These are phyloP conservation scores for Nycticorax nycticorax DNA, from an alignment of 2,113 vertebrate species.

Conservation along the genomic window DNA sequence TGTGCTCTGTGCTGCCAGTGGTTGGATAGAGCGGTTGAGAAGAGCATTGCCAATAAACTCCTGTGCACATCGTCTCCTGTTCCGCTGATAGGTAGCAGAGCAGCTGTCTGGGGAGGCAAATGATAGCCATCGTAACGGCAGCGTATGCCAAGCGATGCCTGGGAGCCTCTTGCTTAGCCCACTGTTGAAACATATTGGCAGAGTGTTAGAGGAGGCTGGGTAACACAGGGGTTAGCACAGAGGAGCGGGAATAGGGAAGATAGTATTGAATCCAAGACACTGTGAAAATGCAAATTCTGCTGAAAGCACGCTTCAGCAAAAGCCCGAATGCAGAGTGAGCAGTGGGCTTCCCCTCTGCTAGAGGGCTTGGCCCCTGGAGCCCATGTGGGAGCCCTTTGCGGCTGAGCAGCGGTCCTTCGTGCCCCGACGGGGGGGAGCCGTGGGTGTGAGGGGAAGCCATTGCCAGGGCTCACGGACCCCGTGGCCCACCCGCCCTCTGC, in stretches of 20 bases:
- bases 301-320: neutral
- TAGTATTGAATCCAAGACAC: neutral
- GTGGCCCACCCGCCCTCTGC: neutral
- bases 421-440: accelerated
- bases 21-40: neutral
- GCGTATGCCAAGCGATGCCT: accelerated
- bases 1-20: neutral
- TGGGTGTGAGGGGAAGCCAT: accelerated
- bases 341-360: neutral
- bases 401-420: neutral
- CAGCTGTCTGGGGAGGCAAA: accelerated
- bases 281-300: neutral
- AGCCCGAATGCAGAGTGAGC: neutral
- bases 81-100: neutral
- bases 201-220: accelerated
- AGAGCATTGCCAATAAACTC: accelerated
- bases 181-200: neutral
- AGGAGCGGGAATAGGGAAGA: neutral
- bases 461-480: accelerated
- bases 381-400: neutral
- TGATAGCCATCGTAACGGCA: neutral
- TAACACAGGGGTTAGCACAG: neutral
- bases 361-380: neutral
- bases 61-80: accelerated
- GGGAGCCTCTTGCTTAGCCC: neutral